Evolutionary conservation across 2,888 invertebrate genomes (phyloP), one percentile per base, ranked within the genome.

Genomic region (Sylvicola fuscatus): DNA sequence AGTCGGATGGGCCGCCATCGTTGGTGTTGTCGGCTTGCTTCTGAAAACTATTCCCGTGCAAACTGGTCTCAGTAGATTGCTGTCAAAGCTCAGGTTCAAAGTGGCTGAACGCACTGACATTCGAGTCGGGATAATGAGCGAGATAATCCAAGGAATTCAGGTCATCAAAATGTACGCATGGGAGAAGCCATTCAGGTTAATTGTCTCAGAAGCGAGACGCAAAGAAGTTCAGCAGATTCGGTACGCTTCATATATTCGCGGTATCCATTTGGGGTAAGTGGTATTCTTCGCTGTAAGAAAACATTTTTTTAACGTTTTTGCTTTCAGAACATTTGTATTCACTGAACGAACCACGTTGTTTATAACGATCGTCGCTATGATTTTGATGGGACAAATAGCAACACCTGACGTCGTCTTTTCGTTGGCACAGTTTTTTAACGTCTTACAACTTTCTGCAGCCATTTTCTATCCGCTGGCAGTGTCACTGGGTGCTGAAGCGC

Each of bases 141-240:
- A 97, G 66, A 77, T 95, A 45, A 79, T 95, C 41, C 71, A 72
- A 38, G 93, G 90, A 33, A 89, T 97, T 60, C 79, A 82, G 65
- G 86, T 92, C 2, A 84, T 93, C 43, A 93, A 93, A 65, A 92
- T 93, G 89, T 93, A 92, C 52, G 83, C 89, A 3, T 93, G 93
- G 82, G 93, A 93, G 54, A 78, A 75, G 45, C 83, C 89, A 1
- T 92, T 93, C 50, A 77, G 80, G 40, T 68, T 75, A 41, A 68
- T 89, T n/a, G 78, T 93, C 3, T 70, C 72, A 7, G 54, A 69
- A 35, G 77, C 83, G 2, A 62, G 92, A 48, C 70, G 69, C 60
- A 73, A 68, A 46, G 77, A 72, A 46, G 66, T 73, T 41, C 61
- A 65, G 34, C 64, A 66, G 45, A 66, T 74, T 44, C 64, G 64